A percentile compares a stretch with the other conserved stretches of the same genome.
Evolutionary conservation across 2,113 vertebrate genomes (phyloP).

Genomic region (Rallus limicola): DNA sequence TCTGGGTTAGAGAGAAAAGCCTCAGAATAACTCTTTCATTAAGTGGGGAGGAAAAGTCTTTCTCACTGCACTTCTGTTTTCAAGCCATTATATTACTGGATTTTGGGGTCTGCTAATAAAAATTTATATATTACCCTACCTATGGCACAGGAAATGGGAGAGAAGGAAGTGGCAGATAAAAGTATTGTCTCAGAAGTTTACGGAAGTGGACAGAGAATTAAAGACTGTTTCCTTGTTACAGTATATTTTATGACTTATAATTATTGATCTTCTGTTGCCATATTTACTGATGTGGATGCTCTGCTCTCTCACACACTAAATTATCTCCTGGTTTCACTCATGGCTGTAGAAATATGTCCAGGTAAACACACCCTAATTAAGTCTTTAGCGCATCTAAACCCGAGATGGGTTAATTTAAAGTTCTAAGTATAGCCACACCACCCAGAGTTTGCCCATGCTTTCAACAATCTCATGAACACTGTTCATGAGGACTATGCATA

Average conservation of each 20-base stretch:
- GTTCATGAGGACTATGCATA: background rate
- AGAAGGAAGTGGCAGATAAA: background rate
- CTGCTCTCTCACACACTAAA: background rate
- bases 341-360: background rate
- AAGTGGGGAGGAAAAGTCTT: background rate
- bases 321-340: background rate
- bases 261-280: background rate
- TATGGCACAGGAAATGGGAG: accelerated
- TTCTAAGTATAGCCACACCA: background rate
- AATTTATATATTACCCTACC: background rate
- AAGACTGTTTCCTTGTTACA: background rate
- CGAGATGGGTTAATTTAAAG: background rate
- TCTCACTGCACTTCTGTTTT: background rate
- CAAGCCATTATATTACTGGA: background rate
- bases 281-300: background rate
- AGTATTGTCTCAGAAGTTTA: background rate
- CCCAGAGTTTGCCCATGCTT: background rate
- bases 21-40: background rate
- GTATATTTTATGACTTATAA: background rate
- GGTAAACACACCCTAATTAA: background rate
- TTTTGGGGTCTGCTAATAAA: background rate
- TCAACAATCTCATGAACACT: background rate
- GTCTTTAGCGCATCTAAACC: background rate
- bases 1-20: background rate
- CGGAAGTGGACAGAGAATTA: background rate